Evolutionary conservation across 2,888 invertebrate species (phyloP).

Genomic region (Deilephila elpenor): DNA sequence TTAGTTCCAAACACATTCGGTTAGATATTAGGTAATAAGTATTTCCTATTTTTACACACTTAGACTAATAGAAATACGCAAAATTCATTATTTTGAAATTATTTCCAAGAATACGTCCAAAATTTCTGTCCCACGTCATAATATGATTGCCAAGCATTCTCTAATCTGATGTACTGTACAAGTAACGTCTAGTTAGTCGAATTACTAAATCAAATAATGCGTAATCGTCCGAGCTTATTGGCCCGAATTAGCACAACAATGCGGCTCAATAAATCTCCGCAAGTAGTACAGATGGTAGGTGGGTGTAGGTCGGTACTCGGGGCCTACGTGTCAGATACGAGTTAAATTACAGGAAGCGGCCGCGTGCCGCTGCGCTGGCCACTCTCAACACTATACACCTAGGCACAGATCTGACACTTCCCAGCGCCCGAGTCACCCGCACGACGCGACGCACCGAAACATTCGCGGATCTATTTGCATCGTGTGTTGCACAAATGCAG

Average conservation of each 20-base stretch:
- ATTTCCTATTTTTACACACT: not conserved
- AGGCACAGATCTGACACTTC: too few relatives aligned
- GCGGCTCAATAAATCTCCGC: constrained; percentile 11
- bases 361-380: too few relatives aligned
- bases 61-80: not conserved
- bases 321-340: not conserved
- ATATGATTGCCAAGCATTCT: not conserved
- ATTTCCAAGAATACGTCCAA: not conserved
- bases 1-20: too few relatives aligned
- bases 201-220: not conserved
- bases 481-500: too few relatives aligned
- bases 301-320: not conserved
- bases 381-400: too few relatives aligned
- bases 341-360: too few relatives aligned
- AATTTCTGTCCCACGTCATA: not conserved
- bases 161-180: not conserved
- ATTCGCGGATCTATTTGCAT: too few relatives aligned
- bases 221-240: constrained; percentile 15
- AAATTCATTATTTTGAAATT: not conserved
- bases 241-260: constrained; percentile 21
- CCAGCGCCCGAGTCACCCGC: too few relatives aligned
- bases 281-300: not conserved
- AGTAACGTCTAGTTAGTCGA: not conserved
- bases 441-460: too few relatives aligned
- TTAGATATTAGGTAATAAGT: not conserved